Conservation (phyloP, 2,888 invertebrate genomes). For the Dorcus hopei region DNA sequence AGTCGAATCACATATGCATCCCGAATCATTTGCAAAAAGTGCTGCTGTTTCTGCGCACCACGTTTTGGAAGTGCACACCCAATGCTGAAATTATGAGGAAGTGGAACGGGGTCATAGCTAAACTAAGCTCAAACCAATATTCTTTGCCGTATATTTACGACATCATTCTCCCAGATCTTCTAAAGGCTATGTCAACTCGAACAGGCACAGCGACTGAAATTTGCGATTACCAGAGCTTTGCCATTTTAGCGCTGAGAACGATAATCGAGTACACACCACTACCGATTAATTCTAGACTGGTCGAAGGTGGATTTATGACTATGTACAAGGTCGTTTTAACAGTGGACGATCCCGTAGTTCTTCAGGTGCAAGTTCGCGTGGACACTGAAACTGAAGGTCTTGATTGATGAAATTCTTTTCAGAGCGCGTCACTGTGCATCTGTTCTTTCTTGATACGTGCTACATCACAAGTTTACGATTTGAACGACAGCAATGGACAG, state of each 20-base stretch:
- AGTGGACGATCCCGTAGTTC: conserved; percentile 17
- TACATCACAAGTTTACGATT: conserved; percentile 14
- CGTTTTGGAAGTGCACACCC: conserved; percentile 16
- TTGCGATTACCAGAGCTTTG: conserved; percentile 19
- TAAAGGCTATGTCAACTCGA: conserved; percentile 14
- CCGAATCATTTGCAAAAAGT: not conserved
- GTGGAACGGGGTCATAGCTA: conserved; percentile 15
- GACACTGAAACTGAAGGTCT: too few relatives aligned
- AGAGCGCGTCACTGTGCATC: conserved; percentile 22
- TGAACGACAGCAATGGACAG: conserved; percentile 18
- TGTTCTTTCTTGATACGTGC: conserved; percentile 20
- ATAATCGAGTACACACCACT: conserved; percentile 22
- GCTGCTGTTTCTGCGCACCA: conserved; percentile 8
- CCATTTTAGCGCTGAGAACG: conserved; percentile 18
- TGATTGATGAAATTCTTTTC: not conserved
- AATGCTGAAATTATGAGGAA: conserved; percentile 11
- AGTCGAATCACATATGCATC: not conserved
- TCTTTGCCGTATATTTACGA: conserved; percentile 19
- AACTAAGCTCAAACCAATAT: conserved; percentile 15
- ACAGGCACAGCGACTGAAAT: conserved; percentile 11
- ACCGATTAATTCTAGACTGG: conserved; percentile 19
- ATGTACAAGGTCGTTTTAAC: conserved; percentile 21
- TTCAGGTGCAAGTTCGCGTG: conserved; percentile 14
- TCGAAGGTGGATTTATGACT: conserved; percentile 18
- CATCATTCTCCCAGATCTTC: conserved; percentile 22